These are phyloP conservation scores for Boulengeromyrus knoepffleri DNA, from an alignment of 2,113 vertebrate species.

Conservation along the genomic window DNA sequence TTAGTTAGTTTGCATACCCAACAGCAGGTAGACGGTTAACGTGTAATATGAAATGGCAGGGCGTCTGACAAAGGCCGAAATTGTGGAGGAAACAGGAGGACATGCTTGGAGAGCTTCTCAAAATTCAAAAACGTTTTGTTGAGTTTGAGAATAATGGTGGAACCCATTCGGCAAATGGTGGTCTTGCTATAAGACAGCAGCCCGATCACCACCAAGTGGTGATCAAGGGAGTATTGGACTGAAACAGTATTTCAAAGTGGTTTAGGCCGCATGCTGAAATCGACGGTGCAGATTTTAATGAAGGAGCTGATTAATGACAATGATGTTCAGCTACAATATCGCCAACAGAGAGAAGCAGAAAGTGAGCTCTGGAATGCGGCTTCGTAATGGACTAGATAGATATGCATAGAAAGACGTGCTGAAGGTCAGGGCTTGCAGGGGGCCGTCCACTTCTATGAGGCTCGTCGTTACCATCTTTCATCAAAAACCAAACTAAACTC, in stretches of 20 bases:
- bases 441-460: background rate
- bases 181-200: too few species aligned
- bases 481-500: background rate
- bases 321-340: constrained; percentile 16
- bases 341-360: background rate
- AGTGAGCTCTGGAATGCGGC: background rate
- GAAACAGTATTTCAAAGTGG: background rate
- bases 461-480: background rate
- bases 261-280: background rate
- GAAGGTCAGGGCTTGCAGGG: background rate
- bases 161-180: background rate
- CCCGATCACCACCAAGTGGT: background rate
- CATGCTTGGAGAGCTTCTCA: background rate
- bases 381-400: background rate
- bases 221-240: background rate
- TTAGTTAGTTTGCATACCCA: background rate
- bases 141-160: background rate
- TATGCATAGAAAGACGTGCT: background rate
- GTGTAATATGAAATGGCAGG: background rate
- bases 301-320: constrained; percentile 1
- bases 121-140: background rate
- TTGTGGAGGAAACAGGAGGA: background rate
- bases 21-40: background rate
- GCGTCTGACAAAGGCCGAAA: background rate
- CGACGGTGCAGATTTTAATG: constrained; percentile 7